phyloP scores from a whole-genome alignment of 2,797 vertebrate species.

The Astyanax mexicanus region DNA sequence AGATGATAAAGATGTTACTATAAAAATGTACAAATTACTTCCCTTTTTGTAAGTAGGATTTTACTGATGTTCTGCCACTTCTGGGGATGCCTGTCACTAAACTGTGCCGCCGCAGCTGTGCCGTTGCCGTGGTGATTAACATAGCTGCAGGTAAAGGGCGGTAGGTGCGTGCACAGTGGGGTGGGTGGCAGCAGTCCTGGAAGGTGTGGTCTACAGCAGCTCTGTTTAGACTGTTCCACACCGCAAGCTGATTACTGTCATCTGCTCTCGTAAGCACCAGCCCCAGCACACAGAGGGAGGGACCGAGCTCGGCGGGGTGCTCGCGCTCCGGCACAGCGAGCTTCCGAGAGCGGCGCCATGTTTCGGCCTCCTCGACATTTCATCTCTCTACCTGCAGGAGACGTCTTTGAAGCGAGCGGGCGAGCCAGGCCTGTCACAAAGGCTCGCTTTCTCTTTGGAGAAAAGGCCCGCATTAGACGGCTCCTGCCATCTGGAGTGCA shows the following conservation, averaged over 20 bases:
- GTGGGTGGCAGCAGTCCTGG: conserved; percentile 43
- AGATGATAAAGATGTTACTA: no score
- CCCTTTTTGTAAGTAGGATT: conserved; percentile 26
- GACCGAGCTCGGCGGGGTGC: conserved; percentile 40
- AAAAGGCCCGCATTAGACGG: background rate
- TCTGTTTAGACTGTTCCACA: conserved; percentile 46
- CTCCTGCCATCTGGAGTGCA: background rate
- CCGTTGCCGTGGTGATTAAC: conserved; percentile 51
- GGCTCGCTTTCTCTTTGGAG: conserved; percentile 27
- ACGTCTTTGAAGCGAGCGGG: conserved; percentile 20
- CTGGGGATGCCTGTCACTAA: background rate
- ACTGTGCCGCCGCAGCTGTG: conserved; percentile 14
- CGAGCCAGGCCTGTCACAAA: conserved; percentile 34
- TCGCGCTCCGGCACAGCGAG: background rate
- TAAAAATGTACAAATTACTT: no score
- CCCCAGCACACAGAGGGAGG: conserved; percentile 50
- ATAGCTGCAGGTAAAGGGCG: conserved; percentile 44
- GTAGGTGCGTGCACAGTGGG: conserved; percentile 35
- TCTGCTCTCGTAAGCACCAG: conserved; percentile 47
- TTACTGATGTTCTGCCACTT: conserved; percentile 24
- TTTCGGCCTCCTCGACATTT: conserved; percentile 38
- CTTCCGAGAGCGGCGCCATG: background rate
- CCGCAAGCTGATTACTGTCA: conserved; percentile 57
- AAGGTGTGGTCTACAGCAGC: conserved; percentile 36
- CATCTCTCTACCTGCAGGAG: conserved; percentile 49